A percentile compares a stretch with the other conserved stretches of the same genome.
phyloP scores from a whole-genome alignment of 2,797 vertebrate genomes.

The Tapera naevia region DNA sequence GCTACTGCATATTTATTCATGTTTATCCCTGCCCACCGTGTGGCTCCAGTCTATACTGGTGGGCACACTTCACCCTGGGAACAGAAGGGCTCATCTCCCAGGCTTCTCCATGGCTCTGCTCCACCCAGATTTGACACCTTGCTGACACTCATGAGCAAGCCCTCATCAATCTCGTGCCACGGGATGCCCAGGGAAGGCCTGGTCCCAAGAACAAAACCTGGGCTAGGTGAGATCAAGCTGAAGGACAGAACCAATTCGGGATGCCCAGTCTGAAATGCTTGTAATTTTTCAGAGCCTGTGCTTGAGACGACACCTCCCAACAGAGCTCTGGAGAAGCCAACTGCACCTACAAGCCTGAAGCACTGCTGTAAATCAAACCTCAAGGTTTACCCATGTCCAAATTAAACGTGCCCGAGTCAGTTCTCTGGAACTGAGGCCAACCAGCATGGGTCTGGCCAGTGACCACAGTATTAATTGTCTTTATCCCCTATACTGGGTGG shows the following conservation, averaged over 20 bases:
- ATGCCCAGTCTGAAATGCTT: background rate
- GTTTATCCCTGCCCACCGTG: background rate
- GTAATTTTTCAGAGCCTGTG: background rate
- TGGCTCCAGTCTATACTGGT: background rate
- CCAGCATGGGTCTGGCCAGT: background rate
- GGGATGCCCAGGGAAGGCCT: background rate
- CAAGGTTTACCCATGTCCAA: background rate
- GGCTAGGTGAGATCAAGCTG: background rate
- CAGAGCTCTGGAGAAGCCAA: background rate
- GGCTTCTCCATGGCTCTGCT: background rate
- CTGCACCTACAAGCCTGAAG: background rate
- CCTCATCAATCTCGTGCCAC: background rate
- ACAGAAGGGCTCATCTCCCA: background rate
- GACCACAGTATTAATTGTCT: background rate
- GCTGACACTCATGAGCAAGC: background rate
- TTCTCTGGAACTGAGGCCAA: background rate
- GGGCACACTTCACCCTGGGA: background rate
- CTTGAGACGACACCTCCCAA: background rate
- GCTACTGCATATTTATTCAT: accelerated
- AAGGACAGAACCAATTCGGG: background rate
- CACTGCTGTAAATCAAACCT: background rate
- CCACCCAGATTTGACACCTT: background rate
- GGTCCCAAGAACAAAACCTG: background rate
- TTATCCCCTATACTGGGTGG: background rate
- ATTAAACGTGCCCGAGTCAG: background rate